Percentiles rank a stretch among this genome's conserved stretches.
Conservation (phyloP, 1,140 invertebrate species). For the Neodiprion lecontei region DNA sequence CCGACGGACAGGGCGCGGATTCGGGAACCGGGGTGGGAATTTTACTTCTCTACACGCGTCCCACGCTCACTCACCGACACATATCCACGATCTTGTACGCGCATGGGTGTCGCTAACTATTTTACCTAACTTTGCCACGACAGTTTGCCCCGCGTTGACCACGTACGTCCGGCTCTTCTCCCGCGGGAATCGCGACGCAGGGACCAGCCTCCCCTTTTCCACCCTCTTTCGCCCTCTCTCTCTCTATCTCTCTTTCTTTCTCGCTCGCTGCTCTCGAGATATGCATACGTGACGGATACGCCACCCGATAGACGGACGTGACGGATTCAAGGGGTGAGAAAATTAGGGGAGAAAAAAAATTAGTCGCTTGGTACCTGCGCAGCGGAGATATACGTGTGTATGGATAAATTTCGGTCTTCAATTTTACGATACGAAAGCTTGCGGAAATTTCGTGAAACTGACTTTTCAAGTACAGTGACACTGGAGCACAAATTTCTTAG, state of each 20-base stretch:
- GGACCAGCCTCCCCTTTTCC: not conserved
- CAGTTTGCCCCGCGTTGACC: constrained; percentile 63
- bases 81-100: constrained; percentile 22
- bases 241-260: not conserved
- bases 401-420: no score
- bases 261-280: constrained; percentile 49
- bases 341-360: no score
- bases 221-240: not conserved
- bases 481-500: no score
- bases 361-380: no score
- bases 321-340: not conserved
- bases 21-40: not conserved
- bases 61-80: constrained; percentile 31
- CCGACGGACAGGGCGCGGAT: constrained; percentile 39
- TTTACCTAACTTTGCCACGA: constrained; percentile 62
- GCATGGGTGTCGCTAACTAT: constrained; percentile 62
- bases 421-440: no score
- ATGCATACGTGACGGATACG: constrained; percentile 62
- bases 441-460: no score
- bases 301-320: not conserved
- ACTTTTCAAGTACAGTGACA: no score
- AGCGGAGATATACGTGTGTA: no score
- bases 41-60: constrained; percentile 15
- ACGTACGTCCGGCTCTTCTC: constrained; percentile 59
- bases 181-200: constrained; percentile 42